phyloP scores from a whole-genome alignment of 2,888 invertebrate species.

The Agriopis leucophaearia region DNA sequence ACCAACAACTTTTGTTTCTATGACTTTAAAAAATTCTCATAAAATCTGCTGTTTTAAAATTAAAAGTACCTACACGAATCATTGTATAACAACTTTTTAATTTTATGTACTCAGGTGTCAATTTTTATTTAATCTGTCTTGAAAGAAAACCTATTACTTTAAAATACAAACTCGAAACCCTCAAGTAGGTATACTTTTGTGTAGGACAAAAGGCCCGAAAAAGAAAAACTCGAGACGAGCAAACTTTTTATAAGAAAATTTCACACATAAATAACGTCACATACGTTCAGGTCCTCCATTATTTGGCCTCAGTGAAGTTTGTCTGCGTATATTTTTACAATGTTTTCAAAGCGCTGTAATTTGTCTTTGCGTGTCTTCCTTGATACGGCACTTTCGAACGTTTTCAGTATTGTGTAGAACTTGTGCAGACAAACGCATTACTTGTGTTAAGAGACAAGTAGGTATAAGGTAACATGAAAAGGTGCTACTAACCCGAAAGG shows the following conservation, averaged over 20 bases:
- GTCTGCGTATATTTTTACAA: conserved; percentile 73
- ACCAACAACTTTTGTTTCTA: no score
- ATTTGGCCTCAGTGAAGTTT: conserved; percentile 75
- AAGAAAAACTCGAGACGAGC: conserved; percentile 62
- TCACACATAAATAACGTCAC: conserved; percentile 80
- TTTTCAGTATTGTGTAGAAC: conserved; percentile 50
- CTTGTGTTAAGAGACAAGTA: conserved; percentile 8
- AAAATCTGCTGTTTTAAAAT: no score
- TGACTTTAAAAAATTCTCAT: no score
- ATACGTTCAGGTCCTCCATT: conserved; percentile 77
- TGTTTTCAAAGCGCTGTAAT: conserved; percentile 69
- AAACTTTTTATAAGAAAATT: conserved; percentile 77
- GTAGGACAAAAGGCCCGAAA: conserved; percentile 56
- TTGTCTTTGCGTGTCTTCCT: conserved; percentile 60
- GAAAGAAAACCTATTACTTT: conserved; percentile 69
- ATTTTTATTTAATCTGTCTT: not conserved
- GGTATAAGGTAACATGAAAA: not conserved
- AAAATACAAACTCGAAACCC: conserved; percentile 69
- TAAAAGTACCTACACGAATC: no score
- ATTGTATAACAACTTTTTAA: no score
- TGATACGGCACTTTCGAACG: conserved; percentile 45
- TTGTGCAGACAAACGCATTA: conserved; percentile 26
- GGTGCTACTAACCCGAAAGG: no score
- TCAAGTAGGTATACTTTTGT: conserved; percentile 47
- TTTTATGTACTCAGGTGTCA: conserved; percentile 9